A percentile compares a stretch with the other conserved stretches of the same genome.
phyloP scores from a whole-genome alignment of 2,888 invertebrate genomes.

The Dinocampus coccinellae region DNA sequence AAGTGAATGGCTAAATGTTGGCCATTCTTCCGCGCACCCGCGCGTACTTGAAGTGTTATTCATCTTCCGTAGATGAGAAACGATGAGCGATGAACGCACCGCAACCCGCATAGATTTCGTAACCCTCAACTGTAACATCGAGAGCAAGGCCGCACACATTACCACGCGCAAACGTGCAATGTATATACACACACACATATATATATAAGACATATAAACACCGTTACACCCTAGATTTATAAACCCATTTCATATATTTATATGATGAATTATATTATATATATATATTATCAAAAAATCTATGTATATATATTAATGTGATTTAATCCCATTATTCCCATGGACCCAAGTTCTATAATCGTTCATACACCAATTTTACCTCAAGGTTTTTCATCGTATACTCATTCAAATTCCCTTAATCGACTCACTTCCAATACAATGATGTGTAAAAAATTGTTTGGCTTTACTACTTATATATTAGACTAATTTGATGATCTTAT shows the following conservation, averaged over 20 bases:
- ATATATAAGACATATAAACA: background rate
- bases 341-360: background rate
- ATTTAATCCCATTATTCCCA: background rate
- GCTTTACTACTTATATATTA: background rate
- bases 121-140: slow-evolving; percentile 57
- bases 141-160: slow-evolving; percentile 53
- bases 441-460: background rate
- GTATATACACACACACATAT: slow-evolving; percentile 5
- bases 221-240: slow-evolving; percentile 13
- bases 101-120: slow-evolving; percentile 41
- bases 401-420: background rate
- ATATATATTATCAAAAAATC: background rate
- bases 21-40: slow-evolving; percentile 23
- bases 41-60: slow-evolving; percentile 38
- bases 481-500: background rate
- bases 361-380: slow-evolving; percentile 29
- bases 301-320: background rate
- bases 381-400: slow-evolving; percentile 28
- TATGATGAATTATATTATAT: background rate
- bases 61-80: slow-evolving; percentile 41
- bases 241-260: background rate
- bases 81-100: slow-evolving; percentile 38
- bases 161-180: background rate
- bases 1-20: slow-evolving; percentile 44
- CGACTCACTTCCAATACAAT: background rate